phyloP scores from a whole-genome alignment of 2,113 vertebrate genomes.

The Paralichthys olivaceus region DNA sequence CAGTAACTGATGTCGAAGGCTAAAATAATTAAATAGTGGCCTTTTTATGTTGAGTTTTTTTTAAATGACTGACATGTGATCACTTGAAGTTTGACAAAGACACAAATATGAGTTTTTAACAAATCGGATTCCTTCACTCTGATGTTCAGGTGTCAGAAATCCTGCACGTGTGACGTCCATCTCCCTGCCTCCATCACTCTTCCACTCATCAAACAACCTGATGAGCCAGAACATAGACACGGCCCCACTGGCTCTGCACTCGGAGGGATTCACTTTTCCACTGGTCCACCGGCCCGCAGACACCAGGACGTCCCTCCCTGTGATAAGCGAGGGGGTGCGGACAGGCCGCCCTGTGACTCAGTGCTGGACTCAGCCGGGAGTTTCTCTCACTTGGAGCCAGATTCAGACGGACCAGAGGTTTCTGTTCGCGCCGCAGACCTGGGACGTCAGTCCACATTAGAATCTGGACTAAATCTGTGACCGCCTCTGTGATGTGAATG shows the following conservation, averaged over 20 bases:
- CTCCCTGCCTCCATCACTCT: slow-evolving; percentile 5
- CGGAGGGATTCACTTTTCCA: slow-evolving; percentile 36
- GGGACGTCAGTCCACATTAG: slow-evolving; percentile 35
- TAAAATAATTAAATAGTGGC: background rate
- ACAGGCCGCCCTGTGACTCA: slow-evolving; percentile 24
- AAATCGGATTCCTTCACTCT: background rate
- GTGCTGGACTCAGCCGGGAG: slow-evolving; percentile 56
- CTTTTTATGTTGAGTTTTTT: background rate
- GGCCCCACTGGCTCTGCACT: slow-evolving; percentile 24
- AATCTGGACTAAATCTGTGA: slow-evolving; percentile 21
- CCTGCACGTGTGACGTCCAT: slow-evolving; percentile 10
- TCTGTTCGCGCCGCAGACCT: slow-evolving; percentile 41
- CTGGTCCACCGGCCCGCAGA: slow-evolving; percentile 42
- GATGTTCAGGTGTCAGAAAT: slow-evolving; percentile 12
- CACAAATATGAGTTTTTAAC: background rate
- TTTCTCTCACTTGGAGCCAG: slow-evolving; percentile 49
- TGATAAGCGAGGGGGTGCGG: slow-evolving; percentile 26
- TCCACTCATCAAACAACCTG: slow-evolving; percentile 18
- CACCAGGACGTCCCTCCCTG: slow-evolving; percentile 23
- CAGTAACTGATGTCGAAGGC: too few species aligned
- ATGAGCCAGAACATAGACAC: slow-evolving; percentile 24
- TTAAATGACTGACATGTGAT: too few species aligned
- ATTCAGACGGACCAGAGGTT: slow-evolving; percentile 54
- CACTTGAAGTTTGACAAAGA: too few species aligned
- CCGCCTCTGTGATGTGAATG: background rate